Base-by-base conservation (phyloP, 2,113 vertebrate species). In the Sinocyclocheilus anshuiensis region DNA sequence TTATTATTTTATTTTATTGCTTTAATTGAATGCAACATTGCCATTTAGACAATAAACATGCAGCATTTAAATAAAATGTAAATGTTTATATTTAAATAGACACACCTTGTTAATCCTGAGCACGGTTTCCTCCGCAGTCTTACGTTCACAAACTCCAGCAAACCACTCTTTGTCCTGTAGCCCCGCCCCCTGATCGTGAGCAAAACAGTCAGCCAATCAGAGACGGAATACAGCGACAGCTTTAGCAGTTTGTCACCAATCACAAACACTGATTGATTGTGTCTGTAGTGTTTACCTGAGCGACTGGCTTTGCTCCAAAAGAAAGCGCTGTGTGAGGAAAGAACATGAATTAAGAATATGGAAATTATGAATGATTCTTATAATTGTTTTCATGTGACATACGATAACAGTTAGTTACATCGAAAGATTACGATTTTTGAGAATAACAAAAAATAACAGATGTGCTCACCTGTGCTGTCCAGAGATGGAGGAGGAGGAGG, bases 81-180 rank as follows among this genome's bases (percentile, higher is more conserved):
- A 53, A 24, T n/a, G 24, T 63, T n/a, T 12, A 24, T 63, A 63
- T 63, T 24, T 24, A 24, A n/a, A 2, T 8, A 65, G 11, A 2
- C 13, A 67, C 88, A 96, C 96, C 95, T 92, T 95, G 76, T 94
- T 95, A 84, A 94, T 75, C 48, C 22, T 87, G 74, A 92, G 80
- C 39, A 97, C 91, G 18, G 93, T 89, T 0, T 91, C 94, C 85
- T 97, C 96, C 0, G 95, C 96, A 2, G 90, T 85, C 9, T 92
- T 95, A 16, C 96, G 95, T 89, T 94, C 94, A 85, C 93, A 94
- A 77, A 91, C 91, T 45, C 90, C 95, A 22, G 95, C 94, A 88
- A 95, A 97, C 96, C 96, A 97, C 0, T 95, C 93, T 88, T 91
- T 94, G 57, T 84, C 91, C 92, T 93, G 90, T 50, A 92, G 83